A percentile compares a stretch with the other conserved stretches of the same genome.
These are phyloP conservation scores for Panurus biarmicus DNA, from an alignment of 2,113 vertebrate species.

Conservation along the genomic window DNA sequence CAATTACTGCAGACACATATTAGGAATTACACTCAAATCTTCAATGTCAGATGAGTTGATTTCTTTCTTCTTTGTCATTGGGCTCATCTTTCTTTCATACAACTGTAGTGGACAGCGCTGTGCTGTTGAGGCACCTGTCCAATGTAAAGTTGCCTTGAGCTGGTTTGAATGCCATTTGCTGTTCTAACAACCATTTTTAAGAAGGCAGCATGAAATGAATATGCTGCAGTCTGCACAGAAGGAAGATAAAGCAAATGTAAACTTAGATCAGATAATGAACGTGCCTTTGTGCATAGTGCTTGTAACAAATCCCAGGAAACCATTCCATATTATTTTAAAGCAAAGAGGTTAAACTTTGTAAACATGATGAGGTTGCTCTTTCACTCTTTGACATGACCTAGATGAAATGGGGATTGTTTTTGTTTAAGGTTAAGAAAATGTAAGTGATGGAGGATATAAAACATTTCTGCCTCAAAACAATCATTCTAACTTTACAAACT, in stretches of 20 bases:
- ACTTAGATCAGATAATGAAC: constrained; percentile 19
- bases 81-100: not conserved
- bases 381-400: not conserved
- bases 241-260: not conserved
- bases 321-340: not conserved
- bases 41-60: not conserved
- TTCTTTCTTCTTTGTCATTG: not conserved
- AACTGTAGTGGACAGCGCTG: not conserved
- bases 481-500: not conserved
- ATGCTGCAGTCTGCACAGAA: not conserved
- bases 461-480: not conserved
- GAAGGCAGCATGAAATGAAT: not conserved
- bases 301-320: not conserved
- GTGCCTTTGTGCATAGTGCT: not conserved
- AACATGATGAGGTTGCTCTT: not conserved
- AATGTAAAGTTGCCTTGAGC: not conserved
- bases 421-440: not conserved
- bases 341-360: not conserved
- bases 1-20: not conserved
- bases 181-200: not conserved
- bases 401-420: not conserved
- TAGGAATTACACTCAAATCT: not conserved
- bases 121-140: rapidly evolving
- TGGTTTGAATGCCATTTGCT: not conserved
- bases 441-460: not conserved